Base-by-base conservation (phyloP, 1,140 invertebrate genomes). In the Plectrocnemia conspersa region DNA sequence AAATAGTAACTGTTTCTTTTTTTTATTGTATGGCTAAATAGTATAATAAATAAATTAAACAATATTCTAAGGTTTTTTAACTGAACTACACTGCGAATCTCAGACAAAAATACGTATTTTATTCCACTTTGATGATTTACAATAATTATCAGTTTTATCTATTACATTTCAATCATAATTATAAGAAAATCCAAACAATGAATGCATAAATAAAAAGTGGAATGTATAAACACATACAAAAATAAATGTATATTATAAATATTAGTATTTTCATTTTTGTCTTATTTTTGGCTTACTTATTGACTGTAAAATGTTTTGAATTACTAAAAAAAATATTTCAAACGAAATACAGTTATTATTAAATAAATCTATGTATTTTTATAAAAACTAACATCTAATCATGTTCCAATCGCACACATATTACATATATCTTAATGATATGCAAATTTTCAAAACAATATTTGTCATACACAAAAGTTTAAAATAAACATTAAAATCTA, bases 371-470 rank as follows among this genome's bases (percentile, higher is more conserved):
- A 45, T 45, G 19, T 23, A 15, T 16, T 25, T n/a, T n/a, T n/a
- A n/a, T n/a, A n/a, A n/a, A n/a, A n/a, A n/a, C n/a, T n/a, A 45
- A 27, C 22, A 15, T 25, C 19, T 45, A 45, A 27, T 15, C 16
- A 27, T 45, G 22, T 40, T 18, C 21, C 24, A 42, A 32, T 53
- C 10, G 44, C 36, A 24, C 21, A 13, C 42, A 41, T 44, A 47
- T 27, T 46, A 24, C 15, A 49, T 36, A 49, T 11, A 42, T 23
- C 18, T 50, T 52, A 54, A 3, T 52, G 55, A 57, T 57, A 57
- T 57, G 55, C 48, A 57, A n/a, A 50, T 35, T 22, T 24, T 19
- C 24, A 54, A 23, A 38, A 57, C 36, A 36, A 52, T 23, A 52
- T 36, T 35, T 33, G 23, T 33, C 25, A 47, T 46, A 38, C n/a